phyloP scores from a whole-genome alignment of 2,888 invertebrate species.

The Tipula vernalis region DNA sequence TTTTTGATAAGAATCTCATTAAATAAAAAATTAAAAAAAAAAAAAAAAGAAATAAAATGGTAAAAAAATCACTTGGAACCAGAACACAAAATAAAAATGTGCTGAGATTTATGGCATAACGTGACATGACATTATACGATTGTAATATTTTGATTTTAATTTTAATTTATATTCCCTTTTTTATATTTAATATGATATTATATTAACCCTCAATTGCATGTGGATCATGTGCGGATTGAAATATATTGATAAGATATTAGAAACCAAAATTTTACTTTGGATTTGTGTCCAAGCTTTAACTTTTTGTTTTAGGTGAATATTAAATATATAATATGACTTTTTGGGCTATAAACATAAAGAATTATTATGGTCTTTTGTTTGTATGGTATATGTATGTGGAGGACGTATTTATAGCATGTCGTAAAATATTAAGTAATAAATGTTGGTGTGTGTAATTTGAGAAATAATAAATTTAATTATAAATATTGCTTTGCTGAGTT shows the following conservation, averaged over 20 bases:
- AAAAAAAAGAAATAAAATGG: not conserved
- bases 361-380: not conserved
- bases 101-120: constrained; percentile 9
- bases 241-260: not conserved
- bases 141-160: constrained; percentile 7
- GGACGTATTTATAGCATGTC: not conserved
- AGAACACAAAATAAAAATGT: not conserved
- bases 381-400: not conserved
- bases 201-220: not conserved
- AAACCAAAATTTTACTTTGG: not conserved
- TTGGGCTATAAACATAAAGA: not conserved
- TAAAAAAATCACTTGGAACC: not conserved
- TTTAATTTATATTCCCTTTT: not conserved
- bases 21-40: not conserved
- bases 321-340: not conserved
- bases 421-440: not conserved
- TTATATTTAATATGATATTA: not conserved
- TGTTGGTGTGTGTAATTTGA: not conserved
- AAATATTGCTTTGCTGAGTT: not conserved
- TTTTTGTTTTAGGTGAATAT: not conserved
- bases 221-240: not conserved
- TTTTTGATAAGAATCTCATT: not conserved
- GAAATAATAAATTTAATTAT: not conserved
- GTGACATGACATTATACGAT: constrained; percentile 5
- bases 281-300: not conserved